These are phyloP conservation scores for Cartodere bifasciata DNA, from an alignment of 2,888 invertebrate genomes.

Conservation along the genomic window DNA sequence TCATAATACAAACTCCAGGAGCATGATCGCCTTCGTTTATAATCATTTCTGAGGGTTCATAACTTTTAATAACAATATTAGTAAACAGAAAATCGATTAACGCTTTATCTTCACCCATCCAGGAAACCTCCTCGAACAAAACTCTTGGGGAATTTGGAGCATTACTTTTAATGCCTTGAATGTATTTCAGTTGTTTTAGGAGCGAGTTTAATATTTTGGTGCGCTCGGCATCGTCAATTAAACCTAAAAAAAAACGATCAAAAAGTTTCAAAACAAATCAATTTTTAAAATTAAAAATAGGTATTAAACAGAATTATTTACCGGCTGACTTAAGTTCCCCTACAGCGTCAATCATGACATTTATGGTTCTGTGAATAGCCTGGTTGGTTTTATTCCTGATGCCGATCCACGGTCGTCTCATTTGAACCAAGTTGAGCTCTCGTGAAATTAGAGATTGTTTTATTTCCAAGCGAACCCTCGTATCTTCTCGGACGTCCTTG, in stretches of 20 bases:
- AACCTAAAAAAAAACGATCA: conserved; percentile 1
- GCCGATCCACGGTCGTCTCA: conserved; percentile 4
- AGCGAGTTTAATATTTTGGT: background rate
- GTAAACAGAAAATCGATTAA: conserved; percentile 3
- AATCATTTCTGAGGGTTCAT: conserved; percentile 3
- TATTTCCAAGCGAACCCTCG: background rate
- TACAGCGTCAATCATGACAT: conserved; percentile 6
- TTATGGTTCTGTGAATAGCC: conserved; percentile 4
- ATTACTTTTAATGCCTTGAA: background rate
- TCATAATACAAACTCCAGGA: conserved; percentile 4
- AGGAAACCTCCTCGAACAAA: conserved; percentile 4
- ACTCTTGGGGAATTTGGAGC: background rate
- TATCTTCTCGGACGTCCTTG: conserved; percentile 3
- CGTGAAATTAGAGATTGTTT: conserved; percentile 1
- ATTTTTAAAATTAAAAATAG: background rate
- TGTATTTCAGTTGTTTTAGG: background rate
- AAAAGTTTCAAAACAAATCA: background rate
- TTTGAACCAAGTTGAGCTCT: conserved; percentile 6
- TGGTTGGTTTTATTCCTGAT: conserved; percentile 5
- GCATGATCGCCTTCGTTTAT: background rate
- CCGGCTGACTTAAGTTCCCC: conserved; percentile 5
- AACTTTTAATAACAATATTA: background rate
- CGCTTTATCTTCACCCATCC: conserved; percentile 4
- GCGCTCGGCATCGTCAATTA: conserved; percentile 4
- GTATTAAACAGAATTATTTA: conserved; percentile 2